These are phyloP conservation scores for Heterotis niloticus DNA, from an alignment of 2,113 vertebrate species.

Conservation along the genomic window DNA sequence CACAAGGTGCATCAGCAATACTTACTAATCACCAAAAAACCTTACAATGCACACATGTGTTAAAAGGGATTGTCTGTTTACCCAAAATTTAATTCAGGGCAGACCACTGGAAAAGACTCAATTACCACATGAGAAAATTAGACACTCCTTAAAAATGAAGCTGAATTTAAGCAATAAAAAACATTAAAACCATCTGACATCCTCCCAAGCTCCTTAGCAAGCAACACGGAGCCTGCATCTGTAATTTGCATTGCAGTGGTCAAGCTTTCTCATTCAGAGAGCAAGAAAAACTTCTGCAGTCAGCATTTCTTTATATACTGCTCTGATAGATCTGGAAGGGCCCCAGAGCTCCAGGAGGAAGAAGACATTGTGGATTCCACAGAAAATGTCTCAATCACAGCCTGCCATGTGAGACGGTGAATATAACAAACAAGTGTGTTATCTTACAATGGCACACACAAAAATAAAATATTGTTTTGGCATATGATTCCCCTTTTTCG, in stretches of 20 bases:
- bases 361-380: slow-evolving; percentile 16
- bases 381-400: slow-evolving; percentile 41
- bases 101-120: slow-evolving; percentile 40
- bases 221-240: slow-evolving; percentile 41
- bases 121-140: slow-evolving; percentile 50
- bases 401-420: slow-evolving; percentile 18
- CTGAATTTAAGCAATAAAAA: slow-evolving; percentile 45
- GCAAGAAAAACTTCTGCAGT: slow-evolving; percentile 39
- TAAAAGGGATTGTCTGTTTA: no score
- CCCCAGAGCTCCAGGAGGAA: slow-evolving; percentile 19
- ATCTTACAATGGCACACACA: slow-evolving; percentile 45
- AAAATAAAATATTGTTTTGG: slow-evolving; percentile 34
- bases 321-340: slow-evolving; percentile 29
- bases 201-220: slow-evolving; percentile 38
- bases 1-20: no score
- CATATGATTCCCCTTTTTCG: slow-evolving; percentile 35
- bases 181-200: slow-evolving; percentile 44
- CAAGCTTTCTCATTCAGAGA: slow-evolving; percentile 48
- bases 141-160: slow-evolving; percentile 39
- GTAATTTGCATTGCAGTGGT: slow-evolving; percentile 58
- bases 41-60: no score
- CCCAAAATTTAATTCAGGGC: no score
- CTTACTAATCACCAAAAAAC: no score
- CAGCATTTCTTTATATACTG: slow-evolving; percentile 47
- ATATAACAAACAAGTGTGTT: slow-evolving; percentile 42